Percentiles rank a stretch among this genome's conserved stretches.
These are phyloP conservation scores for Callaeas wilsoni DNA, from an alignment of 2,113 vertebrate species.

Conservation along the genomic window DNA sequence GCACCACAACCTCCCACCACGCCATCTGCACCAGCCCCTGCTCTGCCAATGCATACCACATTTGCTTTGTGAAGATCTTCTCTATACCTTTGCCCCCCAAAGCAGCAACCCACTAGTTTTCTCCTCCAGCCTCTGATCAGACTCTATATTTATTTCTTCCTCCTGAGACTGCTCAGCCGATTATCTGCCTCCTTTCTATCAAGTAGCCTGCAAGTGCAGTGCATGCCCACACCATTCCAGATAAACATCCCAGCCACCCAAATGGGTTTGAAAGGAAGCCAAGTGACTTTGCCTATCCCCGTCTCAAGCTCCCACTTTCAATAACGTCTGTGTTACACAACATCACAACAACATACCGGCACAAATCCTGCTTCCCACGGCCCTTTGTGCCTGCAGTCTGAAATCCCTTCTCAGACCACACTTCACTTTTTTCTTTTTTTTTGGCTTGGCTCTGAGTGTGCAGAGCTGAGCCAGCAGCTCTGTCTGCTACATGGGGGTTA, in stretches of 20 bases:
- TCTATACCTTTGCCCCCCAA: background rate
- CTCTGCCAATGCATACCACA: background rate
- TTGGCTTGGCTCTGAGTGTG: background rate
- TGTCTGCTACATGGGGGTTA: background rate
- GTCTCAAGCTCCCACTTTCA: background rate
- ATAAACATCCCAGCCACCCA: background rate
- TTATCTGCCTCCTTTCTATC: background rate
- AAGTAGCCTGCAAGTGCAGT: background rate
- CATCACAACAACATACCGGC: background rate
- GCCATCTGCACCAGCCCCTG: background rate
- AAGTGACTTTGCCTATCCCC: background rate
- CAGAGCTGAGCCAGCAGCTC: background rate
- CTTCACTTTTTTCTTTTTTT: background rate
- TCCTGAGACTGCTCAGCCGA: background rate
- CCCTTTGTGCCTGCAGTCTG: background rate
- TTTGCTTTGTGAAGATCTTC: background rate
- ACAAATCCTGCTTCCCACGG: background rate
- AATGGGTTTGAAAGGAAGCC: background rate
- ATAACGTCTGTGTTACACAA: background rate
- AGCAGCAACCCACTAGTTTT: background rate
- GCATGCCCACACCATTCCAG: background rate
- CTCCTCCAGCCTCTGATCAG: background rate
- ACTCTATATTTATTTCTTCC: background rate
- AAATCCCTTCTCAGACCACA: background rate
- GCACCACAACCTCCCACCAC: background rate